Evolutionary conservation across 2,113 vertebrate genomes (phyloP).

Genomic region (Nesoenas mayeri): DNA sequence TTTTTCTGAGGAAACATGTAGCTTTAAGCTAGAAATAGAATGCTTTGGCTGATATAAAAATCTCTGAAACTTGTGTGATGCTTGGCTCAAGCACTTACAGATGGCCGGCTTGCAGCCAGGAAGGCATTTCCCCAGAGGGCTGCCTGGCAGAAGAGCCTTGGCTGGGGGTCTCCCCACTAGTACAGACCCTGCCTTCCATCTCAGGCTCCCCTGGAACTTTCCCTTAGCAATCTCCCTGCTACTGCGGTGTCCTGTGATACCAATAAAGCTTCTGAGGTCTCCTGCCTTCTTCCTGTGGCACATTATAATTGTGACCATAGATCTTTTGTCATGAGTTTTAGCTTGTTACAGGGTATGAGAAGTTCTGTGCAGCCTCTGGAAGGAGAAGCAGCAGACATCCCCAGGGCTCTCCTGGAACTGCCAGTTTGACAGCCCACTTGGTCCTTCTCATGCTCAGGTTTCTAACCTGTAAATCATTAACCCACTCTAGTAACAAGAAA

Average conservation of each 20-base stretch:
- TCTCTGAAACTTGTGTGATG: not conserved
- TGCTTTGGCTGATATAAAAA: not conserved
- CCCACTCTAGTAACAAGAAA: not conserved
- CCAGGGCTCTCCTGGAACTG: accelerated
- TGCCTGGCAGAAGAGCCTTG: not conserved
- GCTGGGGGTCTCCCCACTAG: not conserved
- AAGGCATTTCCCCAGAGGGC: not conserved
- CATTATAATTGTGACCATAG: not conserved
- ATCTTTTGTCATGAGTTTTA: not conserved
- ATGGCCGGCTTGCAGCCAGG: not conserved
- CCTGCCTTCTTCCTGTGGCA: not conserved
- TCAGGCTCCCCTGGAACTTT: not conserved
- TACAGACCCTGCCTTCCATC: not conserved
- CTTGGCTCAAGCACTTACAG: not conserved
- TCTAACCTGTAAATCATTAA: not conserved
- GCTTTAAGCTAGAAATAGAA: not conserved
- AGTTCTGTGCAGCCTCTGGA: not conserved
- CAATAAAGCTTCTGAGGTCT: not conserved
- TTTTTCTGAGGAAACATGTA: not conserved
- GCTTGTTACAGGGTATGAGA: constrained; percentile 25
- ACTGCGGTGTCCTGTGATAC: not conserved
- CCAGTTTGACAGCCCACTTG: not conserved
- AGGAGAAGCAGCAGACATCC: constrained; percentile 10
- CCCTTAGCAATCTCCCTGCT: not conserved
- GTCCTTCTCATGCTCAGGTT: not conserved